These are phyloP conservation scores for Lonchura striata DNA, from an alignment of 2,113 vertebrate genomes.

Conservation along the genomic window DNA sequence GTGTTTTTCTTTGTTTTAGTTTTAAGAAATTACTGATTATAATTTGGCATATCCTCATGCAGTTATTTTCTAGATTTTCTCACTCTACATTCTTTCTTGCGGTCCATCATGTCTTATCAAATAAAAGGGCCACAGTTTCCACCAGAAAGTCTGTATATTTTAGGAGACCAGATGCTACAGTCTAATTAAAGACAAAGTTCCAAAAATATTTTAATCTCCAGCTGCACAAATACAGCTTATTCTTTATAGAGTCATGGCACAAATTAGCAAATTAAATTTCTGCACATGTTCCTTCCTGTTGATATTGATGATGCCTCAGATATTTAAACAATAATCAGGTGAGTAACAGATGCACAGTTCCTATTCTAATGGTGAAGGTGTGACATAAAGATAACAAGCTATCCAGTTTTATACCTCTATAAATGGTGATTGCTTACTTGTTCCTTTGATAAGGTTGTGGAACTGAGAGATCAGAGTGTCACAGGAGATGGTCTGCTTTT, in stretches of 20 bases:
- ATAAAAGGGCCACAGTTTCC: not conserved
- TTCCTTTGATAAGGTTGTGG: not conserved
- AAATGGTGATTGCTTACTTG: not conserved
- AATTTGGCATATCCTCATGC: not conserved
- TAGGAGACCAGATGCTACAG: conserved; percentile 14
- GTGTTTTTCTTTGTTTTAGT: not conserved
- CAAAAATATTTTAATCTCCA: conserved; percentile 32
- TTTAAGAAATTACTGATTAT: not conserved
- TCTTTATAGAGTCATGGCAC: not conserved
- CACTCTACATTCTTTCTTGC: not conserved
- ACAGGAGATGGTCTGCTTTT: fast-evolving
- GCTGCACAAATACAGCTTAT: not conserved
- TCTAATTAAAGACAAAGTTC: conserved; percentile 25
- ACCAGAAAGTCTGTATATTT: conserved; percentile 1
- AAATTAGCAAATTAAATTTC: conserved; percentile 19
- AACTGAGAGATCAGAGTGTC: not conserved
- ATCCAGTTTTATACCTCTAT: not conserved
- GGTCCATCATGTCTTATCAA: not conserved
- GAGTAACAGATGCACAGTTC: not conserved
- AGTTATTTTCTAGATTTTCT: not conserved
- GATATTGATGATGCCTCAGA: not conserved
- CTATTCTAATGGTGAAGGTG: not conserved
- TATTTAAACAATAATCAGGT: not conserved
- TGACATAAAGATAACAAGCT: not conserved
- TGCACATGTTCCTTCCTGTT: conserved; percentile 4